Conservation (phyloP, 2,888 invertebrate species). For the Drosophila rellima region DNA sequence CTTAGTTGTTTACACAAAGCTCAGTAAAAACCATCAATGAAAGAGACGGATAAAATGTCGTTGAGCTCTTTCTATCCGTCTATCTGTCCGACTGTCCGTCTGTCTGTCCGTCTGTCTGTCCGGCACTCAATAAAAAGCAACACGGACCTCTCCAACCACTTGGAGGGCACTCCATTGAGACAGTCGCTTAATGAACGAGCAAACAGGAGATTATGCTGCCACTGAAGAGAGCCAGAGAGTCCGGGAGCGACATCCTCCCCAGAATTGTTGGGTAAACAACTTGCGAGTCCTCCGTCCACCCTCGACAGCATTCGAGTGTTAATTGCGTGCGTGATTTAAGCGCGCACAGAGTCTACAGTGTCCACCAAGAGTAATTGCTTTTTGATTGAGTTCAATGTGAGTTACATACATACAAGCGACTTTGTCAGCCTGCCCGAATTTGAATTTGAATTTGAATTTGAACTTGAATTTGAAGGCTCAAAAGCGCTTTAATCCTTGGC, state of each 20-base stretch:
- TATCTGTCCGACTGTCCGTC: not conserved
- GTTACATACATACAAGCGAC: conserved; percentile 40
- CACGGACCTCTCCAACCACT: conserved; percentile 41
- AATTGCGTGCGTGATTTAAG: conserved; percentile 80
- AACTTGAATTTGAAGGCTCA: conserved; percentile 54
- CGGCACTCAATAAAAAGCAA: conserved; percentile 54
- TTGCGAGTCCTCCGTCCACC: conserved; percentile 41
- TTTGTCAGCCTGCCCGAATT: conserved; percentile 28
- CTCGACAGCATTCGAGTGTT: conserved; percentile 66
- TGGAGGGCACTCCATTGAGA: conserved; percentile 15
- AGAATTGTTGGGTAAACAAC: conserved; percentile 67
- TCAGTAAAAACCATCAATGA: conserved; percentile 31
- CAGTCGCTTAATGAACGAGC: conserved; percentile 71
- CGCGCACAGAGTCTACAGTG: conserved; percentile 31
- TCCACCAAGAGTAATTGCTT: conserved; percentile 80
- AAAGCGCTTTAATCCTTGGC: conserved; percentile 39
- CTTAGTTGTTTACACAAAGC: conserved; percentile 70
- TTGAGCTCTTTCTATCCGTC: conserved; percentile 13
- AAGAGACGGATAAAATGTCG: conserved; percentile 36
- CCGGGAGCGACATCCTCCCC: conserved; percentile 18
- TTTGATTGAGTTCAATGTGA: conserved; percentile 81
- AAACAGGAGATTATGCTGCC: conserved; percentile 74
- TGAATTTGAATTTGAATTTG: conserved; percentile 46
- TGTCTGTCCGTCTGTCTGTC: not conserved
- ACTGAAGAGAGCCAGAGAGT: conserved; percentile 33